Evolutionary conservation across 2,797 vertebrate genomes (phyloP), one percentile per base, ranked within the genome.

Genomic region (Muscicapa striata): DNA sequence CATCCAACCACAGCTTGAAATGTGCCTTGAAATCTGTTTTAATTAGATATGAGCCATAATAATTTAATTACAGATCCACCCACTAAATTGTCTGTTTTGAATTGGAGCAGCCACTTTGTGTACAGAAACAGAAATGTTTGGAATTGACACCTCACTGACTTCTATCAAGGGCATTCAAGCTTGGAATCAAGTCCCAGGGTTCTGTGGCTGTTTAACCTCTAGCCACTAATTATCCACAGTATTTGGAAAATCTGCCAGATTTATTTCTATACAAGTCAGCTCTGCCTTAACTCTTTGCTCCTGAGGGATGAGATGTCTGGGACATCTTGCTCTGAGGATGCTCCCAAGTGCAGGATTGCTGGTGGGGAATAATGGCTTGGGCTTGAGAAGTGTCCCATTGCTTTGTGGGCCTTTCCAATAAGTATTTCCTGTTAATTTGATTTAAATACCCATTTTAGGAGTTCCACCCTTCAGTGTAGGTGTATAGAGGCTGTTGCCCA

Each of bases 51-150:
- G 80, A 94, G 88, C 81, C 88, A 81, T 93, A 96, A 96, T 94
- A 96, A 96, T 95, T 94, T 96, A 95, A 97, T 97, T 93, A 94
- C 91, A 63, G 91, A 93, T 95, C 96, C 92, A 90, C 94, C 96
- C 94, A 93, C 89, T 91, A 93, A 95, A 96, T 95, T 94, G 87
- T 91, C 76, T 96, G 94, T 82, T 96, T 95, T 52, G 89, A 88
- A 77, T 70, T 43, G 90, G 86, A 91, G 82, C 89, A 91, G 96
- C 82, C 82, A 41, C 89, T 76, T 84, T 94, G 92, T 95, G 66
- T 88, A 88, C 80, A 57, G 92, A 94, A 90, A 90, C 76, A 84
- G 43, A 41, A 91, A n/a, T 79, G 49, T 94, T 93, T 96, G 87
- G 66, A 93, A 79, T 30, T 18, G 52, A 82, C 77, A 76, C 66